Conservation (phyloP, 2,113 vertebrate genomes). For the Misgurnus mizolepis region DNA sequence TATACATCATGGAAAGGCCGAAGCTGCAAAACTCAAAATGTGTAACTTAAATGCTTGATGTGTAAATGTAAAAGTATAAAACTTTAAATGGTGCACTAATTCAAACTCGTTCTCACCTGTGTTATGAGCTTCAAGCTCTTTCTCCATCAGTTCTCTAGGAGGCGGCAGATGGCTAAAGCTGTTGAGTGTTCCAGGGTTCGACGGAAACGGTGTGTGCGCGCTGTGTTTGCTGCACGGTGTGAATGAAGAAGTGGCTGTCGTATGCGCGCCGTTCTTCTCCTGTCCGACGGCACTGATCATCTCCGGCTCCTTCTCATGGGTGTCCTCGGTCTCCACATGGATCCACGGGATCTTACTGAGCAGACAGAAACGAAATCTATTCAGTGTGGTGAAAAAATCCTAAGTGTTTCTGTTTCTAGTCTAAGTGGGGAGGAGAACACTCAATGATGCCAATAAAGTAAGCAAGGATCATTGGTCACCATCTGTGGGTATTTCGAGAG, state of each 20-base stretch:
- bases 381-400: neutral
- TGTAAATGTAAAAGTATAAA: neutral
- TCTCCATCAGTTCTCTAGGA: slow-evolving; percentile 86
- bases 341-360: slow-evolving; percentile 96
- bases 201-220: slow-evolving; percentile 16
- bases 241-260: slow-evolving; percentile 20
- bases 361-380: neutral
- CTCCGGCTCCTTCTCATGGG: slow-evolving; percentile 92
- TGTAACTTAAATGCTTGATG: neutral
- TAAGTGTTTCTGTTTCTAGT: neutral
- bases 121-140: slow-evolving; percentile 85
- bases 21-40: neutral
- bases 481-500: neutral
- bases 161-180: slow-evolving; percentile 85
- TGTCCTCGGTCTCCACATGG: slow-evolving; percentile 93
- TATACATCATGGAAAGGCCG: neutral
- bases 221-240: neutral
- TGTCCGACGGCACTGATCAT: slow-evolving; percentile 93
- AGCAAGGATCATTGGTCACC: neutral
- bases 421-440: neutral
- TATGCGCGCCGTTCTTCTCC: slow-evolving; percentile 79
- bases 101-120: slow-evolving; percentile 74
- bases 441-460: neutral
- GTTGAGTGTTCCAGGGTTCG: slow-evolving; percentile 26
- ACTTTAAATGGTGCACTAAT: neutral